A percentile compares a stretch with the other conserved stretches of the same genome.
Conservation (phyloP, 2,113 vertebrate genomes). For the Apodemus speciosus region DNA sequence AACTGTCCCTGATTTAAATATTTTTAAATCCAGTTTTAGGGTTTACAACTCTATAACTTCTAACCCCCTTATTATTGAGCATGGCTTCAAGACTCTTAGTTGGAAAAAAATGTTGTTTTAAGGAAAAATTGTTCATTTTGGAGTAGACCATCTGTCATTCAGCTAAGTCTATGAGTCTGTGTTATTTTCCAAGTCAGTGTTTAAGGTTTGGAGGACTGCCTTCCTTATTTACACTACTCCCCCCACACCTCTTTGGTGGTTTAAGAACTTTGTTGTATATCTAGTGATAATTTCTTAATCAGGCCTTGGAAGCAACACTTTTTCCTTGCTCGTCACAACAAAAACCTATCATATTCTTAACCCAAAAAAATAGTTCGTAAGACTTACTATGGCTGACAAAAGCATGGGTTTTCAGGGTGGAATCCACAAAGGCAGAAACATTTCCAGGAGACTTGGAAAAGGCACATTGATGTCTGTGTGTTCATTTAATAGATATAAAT, state of each 20-base stretch:
- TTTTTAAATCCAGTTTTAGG: constrained; percentile 47
- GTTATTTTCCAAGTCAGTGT: neutral
- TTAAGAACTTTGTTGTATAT: neutral
- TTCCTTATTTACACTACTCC: neutral
- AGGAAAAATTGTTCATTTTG: constrained; percentile 26
- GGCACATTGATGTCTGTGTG: neutral
- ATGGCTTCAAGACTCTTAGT: constrained; percentile 28
- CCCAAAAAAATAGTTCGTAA: neutral
- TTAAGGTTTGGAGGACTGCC: neutral
- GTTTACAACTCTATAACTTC: constrained; percentile 20
- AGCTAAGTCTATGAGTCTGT: neutral
- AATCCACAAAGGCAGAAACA: neutral
- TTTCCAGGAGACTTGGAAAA: neutral
- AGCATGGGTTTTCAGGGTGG: neutral
- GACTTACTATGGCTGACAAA: neutral
- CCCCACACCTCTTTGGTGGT: neutral
- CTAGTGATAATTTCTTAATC: neutral
- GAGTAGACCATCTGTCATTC: neutral
- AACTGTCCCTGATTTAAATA: constrained; percentile 35
- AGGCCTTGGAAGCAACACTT: constrained; percentile 3
- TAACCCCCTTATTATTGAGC: neutral
- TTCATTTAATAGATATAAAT: neutral
- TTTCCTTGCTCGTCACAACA: neutral
- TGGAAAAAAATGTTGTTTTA: constrained; percentile 44
- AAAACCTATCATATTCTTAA: neutral